Conservation (phyloP, 2,888 invertebrate species). For the Machimus atricapillus region DNA sequence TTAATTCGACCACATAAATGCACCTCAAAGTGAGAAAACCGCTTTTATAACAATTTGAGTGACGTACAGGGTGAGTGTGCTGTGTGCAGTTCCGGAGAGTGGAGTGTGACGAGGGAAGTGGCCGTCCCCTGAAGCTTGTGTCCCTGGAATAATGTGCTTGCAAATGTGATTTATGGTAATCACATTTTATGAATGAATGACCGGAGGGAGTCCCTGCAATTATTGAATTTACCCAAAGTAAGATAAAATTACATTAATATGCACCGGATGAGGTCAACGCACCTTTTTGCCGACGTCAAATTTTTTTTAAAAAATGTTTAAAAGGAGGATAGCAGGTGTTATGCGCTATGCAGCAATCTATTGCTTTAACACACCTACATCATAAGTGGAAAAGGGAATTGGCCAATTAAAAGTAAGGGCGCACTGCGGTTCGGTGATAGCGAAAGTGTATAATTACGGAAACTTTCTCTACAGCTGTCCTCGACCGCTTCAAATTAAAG, state of each 20-base stretch:
- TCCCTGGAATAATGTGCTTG: neutral
- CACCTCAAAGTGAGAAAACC: neutral
- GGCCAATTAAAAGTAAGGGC: neutral
- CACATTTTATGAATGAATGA: neutral
- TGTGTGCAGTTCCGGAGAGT: neutral
- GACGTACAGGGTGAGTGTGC: neutral
- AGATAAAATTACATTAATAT: neutral
- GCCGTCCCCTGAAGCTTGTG: neutral
- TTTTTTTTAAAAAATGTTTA: neutral
- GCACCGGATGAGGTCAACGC: neutral
- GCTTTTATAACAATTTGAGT: neutral
- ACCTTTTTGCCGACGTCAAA: neutral
- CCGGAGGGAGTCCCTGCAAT: neutral
- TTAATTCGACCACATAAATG: neutral
- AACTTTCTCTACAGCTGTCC: neutral
- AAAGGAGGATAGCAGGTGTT: neutral
- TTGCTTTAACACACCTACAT: neutral
- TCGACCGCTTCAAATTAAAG: neutral
- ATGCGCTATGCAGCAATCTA: neutral
- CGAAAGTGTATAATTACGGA: neutral
- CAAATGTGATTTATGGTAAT: neutral
- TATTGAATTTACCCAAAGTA: neutral
- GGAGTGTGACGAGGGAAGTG: neutral
- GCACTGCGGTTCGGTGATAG: neutral
- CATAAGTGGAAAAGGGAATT: neutral